Base-by-base conservation (phyloP, 2,797 vertebrate genomes). In the Bucorvus abyssinicus region DNA sequence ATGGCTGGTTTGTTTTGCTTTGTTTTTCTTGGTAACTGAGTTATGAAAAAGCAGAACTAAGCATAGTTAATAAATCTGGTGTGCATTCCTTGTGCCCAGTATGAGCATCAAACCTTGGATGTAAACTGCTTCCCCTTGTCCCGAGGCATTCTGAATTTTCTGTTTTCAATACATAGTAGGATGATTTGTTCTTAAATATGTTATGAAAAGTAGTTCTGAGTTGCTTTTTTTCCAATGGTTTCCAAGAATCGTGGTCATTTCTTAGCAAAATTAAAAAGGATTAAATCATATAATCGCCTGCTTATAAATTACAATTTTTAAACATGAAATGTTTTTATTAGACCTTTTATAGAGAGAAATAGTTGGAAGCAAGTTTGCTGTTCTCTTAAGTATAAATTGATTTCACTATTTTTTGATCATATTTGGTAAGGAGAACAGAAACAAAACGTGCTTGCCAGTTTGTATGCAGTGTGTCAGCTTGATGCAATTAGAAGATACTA, bases 21-120 rank as follows among this genome's bases (percentile, higher is more conserved):
- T 89, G 91, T 96, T 94, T 95, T 95, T 92, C 74, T 93, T 92
- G 73, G 86, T 94, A 93, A 94, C 91, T 57, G 80, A 94, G 86
- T 94, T 96, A 76, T 59, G 84, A 82, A 94, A 55, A 93, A 87
- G 56, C 81, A 91, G 79, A 94, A 92, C 68, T 86, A 90, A 93
- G 85, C 84, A 55, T 56, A 77, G 88, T 91, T 89, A 92, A 77
- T 93, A 87, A 93, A 84, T 91, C 78, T 93, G 56, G 59, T 89
- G 84, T 81, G 74, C 60, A 40, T 92, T 94, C 86, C 87, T 88
- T 84, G 47, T 74, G 64, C 84, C 87, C 81, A 82, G 49, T 70
- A 6, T 84, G 84, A 94, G 63, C 89, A 95, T 92, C 82, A 87
- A 81, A 83, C 76, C 82, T 84, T 78, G 77, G 79, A 69, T 69